Conservation (phyloP, 2,113 vertebrate genomes). For the Vireo altiloquus region DNA sequence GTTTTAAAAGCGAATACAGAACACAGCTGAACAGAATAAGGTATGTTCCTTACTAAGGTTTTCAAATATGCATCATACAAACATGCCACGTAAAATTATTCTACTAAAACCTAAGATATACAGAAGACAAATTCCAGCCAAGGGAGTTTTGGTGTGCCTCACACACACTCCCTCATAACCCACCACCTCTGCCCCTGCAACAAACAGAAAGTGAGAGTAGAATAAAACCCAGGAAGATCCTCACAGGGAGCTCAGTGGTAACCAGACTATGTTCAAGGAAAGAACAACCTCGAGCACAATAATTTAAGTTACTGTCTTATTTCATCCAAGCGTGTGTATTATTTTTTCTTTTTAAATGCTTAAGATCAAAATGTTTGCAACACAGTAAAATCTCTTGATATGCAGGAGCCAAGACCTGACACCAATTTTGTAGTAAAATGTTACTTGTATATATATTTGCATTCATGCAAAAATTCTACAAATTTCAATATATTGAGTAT, state of each 20-base stretch:
- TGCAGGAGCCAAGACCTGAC: background rate
- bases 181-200: background rate
- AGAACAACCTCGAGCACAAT: background rate
- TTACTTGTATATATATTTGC: background rate
- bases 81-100: background rate
- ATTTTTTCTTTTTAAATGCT: background rate
- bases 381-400: background rate
- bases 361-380: background rate
- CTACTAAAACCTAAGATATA: fast-evolving
- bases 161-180: background rate
- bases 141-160: background rate
- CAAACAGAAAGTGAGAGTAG: background rate
- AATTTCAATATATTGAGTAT: background rate
- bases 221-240: background rate
- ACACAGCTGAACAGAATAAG: background rate
- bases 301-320: background rate
- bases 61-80: background rate
- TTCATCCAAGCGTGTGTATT: background rate
- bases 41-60: background rate
- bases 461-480: background rate
- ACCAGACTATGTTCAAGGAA: background rate
- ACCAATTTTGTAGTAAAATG: background rate
- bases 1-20: background rate
- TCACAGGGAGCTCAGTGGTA: background rate
- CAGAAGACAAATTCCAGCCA: background rate